phyloP scores from a whole-genome alignment of 2,113 vertebrate species.

The Sula dactylatra region DNA sequence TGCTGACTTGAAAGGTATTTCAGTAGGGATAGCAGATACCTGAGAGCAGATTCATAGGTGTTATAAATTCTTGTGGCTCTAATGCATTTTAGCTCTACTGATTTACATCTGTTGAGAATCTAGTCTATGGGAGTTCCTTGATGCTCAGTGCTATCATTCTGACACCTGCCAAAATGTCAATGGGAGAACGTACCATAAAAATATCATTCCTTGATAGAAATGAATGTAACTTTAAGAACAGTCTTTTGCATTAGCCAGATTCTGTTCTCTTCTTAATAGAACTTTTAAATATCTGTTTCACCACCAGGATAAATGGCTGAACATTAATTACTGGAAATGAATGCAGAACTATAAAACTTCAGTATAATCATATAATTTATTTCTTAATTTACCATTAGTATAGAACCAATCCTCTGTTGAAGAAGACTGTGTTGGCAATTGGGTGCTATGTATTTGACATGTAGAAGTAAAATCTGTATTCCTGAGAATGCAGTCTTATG shows the following conservation, averaged over 20 bases:
- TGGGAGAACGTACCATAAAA: conserved; percentile 29
- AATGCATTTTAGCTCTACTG: neutral
- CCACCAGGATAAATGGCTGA: neutral
- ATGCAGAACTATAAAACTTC: conserved; percentile 18
- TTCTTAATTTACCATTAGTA: neutral
- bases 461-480: neutral
- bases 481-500: neutral
- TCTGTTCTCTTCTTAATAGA: conserved; percentile 8
- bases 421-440: neutral
- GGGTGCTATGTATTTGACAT: neutral
- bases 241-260: neutral
- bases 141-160: neutral
- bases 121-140: conserved; percentile 9
- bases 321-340: conserved; percentile 2
- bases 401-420: neutral
- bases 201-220: conserved; percentile 1
- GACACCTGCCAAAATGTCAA: conserved; percentile 42
- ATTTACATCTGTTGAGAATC: conserved; percentile 34
- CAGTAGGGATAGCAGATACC: neutral
- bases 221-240: neutral
- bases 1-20: neutral
- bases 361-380: conserved; percentile 3
- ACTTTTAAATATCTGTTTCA: conserved; percentile 37
- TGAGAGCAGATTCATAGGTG: neutral
- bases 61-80: neutral